Evolutionary conservation across 2,888 invertebrate species (phyloP), one percentile per base, ranked within the genome.

Genomic region (Sesia bembeciformis): DNA sequence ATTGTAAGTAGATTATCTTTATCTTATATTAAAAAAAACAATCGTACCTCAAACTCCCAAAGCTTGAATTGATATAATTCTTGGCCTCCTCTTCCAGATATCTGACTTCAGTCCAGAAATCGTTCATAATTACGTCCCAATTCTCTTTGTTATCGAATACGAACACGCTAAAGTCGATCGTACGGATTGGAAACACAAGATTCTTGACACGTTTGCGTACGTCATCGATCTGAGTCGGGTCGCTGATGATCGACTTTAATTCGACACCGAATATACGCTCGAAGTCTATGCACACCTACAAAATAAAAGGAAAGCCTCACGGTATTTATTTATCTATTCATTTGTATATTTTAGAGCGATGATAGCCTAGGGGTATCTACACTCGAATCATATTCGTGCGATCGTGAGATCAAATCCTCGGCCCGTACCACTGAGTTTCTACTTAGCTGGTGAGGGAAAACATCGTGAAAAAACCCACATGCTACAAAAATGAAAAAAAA

Each of bases 191-290:
- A 52, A 91, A 90, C 0, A 96, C 92, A 39, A 97, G 86, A 54
- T 93, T 92, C 65, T 94, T 94, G 1, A 97, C 95, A 57, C 95
- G 92, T 60, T 95, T 93, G 23, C 96, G 91, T 4, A 97, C 94
- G 59, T 94, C 93, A 69, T 97, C 97, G 52, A 98, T 95, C 67
- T 95, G 93, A 5, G 95, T 93, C 0, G 97, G 96, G 74, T 97
- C 96, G 58, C 93, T 94, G 42, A 97, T 95, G 41, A 97, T 95
- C 0, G 96, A 94, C 70, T 96, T 96, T 3, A 98, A 81, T 67
- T 97, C 96, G 1, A 93, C 91, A 0, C 97, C 97, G 74, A 98
- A 97, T 57, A 98, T 94, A 63, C 96, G 96, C 76, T 96, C 94
- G 72, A 97, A 97, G 70, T 97, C 96, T 68, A 95, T 93, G 3